Conservation (phyloP, 2,888 invertebrate genomes). For the Acleris holmiana region DNA sequence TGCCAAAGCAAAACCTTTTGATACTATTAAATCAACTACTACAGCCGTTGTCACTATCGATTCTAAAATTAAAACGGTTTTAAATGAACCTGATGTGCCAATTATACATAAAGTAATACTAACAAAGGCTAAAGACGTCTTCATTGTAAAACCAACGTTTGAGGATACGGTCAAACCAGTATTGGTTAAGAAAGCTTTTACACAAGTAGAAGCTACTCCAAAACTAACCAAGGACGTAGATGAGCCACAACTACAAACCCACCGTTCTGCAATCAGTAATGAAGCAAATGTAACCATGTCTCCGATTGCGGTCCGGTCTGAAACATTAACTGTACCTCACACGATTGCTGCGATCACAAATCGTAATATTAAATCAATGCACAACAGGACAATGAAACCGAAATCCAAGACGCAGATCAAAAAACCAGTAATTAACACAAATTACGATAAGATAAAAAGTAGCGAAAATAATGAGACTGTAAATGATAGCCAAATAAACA, state of each 20-base stretch:
- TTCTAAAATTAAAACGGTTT: conserved; percentile 7
- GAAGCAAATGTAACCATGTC: conserved; percentile 10
- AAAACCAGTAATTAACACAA: conserved; percentile 55
- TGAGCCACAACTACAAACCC: neutral
- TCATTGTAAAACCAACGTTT: conserved; percentile 1
- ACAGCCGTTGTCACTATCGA: neutral
- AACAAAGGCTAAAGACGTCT: conserved; percentile 10
- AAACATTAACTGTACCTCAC: conserved; percentile 53
- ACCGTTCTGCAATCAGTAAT: neutral
- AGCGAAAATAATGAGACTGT: conserved; percentile 48
- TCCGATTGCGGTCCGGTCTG: conserved; percentile 39
- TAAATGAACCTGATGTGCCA: conserved; percentile 13
- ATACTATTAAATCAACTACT: conserved; percentile 40
- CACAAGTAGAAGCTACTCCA: neutral
- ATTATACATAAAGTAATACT: conserved; percentile 4
- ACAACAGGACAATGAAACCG: conserved; percentile 74
- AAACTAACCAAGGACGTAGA: conserved; percentile 1
- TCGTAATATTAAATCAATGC: conserved; percentile 71
- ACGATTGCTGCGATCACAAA: conserved; percentile 73
- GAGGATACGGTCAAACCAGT: neutral
- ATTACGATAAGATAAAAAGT: conserved; percentile 48
- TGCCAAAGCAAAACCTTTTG: conserved; percentile 46
- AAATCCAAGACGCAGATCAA: conserved; percentile 70
- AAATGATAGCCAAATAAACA: conserved; percentile 52
- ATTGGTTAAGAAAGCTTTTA: conserved; percentile 14